phyloP scores from a whole-genome alignment of 2,797 vertebrate genomes.

The Semaprochilodus insignis region DNA sequence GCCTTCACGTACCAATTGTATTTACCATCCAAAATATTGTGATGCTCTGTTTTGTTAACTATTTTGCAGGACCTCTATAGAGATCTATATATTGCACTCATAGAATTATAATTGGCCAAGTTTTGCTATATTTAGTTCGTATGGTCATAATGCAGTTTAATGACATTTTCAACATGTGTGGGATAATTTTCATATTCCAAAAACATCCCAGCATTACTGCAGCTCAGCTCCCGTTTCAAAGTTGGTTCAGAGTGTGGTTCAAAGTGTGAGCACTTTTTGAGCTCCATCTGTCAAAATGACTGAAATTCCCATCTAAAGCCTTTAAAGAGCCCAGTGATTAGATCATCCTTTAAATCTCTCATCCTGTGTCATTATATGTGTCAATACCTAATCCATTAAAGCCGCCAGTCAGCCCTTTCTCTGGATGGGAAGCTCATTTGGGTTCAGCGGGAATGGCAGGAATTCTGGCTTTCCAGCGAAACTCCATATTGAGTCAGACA shows the following conservation, averaged over 20 bases:
- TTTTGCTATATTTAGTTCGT: not conserved
- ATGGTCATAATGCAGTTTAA: not conserved
- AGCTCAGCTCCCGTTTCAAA: not conserved
- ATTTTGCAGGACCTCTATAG: not conserved
- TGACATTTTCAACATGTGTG: not conserved
- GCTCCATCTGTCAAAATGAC: slow-evolving; percentile 27
- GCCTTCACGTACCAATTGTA: not conserved
- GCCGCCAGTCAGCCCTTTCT: slow-evolving; percentile 62
- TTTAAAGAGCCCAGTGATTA: slow-evolving; percentile 51
- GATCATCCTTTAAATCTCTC: slow-evolving; percentile 59
- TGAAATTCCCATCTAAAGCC: slow-evolving; percentile 8
- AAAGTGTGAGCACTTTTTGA: slow-evolving; percentile 4
- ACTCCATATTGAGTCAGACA: slow-evolving; percentile 43
- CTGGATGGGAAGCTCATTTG: slow-evolving; percentile 69
- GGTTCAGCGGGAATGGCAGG: slow-evolving; percentile 59
- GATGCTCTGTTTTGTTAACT: not conserved
- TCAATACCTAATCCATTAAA: slow-evolving; percentile 59
- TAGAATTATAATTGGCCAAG: not conserved
- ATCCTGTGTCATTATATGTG: slow-evolving; percentile 61
- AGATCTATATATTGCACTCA: not conserved
- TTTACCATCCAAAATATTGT: not conserved
- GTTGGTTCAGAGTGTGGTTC: not conserved
- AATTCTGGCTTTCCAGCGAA: slow-evolving; percentile 61
- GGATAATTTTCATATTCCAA: not conserved
- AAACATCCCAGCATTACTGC: not conserved